Conservation (phyloP, 2,797 vertebrate genomes). For the Poecilia gillii region DNA sequence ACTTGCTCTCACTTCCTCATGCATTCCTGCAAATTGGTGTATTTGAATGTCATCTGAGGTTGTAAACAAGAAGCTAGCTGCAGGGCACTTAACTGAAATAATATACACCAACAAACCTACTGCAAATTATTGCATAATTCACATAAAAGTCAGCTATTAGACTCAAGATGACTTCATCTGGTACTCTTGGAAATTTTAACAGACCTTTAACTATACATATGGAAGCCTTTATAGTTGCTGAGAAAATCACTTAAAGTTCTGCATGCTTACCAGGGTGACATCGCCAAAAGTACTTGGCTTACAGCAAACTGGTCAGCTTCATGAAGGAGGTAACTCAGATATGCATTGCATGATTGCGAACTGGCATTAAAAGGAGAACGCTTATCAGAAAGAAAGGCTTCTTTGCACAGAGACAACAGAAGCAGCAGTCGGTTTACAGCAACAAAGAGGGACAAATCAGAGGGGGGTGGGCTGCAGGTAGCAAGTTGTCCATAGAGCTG, state of each 20-base stretch:
- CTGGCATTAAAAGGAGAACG: conserved; percentile 35
- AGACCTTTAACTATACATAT: conserved; percentile 7
- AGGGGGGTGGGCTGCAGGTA: conserved; percentile 24
- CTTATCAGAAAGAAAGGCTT: conserved; percentile 30
- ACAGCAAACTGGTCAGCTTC: background rate
- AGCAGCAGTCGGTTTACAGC: conserved; percentile 50
- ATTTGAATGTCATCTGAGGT: conserved; percentile 49
- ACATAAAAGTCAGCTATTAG: conserved; percentile 65
- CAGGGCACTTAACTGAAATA: conserved; percentile 60
- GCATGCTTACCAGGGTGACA: background rate
- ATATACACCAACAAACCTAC: conserved; percentile 47
- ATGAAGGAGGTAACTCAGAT: conserved; percentile 17
- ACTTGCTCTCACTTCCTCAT: conserved; percentile 55
- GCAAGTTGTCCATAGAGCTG: conserved; percentile 13
- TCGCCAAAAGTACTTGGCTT: conserved; percentile 17
- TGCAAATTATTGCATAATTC: conserved; percentile 65
- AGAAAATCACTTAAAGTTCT: background rate
- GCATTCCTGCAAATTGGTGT: conserved; percentile 63
- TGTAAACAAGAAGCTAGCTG: conserved; percentile 63
- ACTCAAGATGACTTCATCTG: conserved; percentile 37
- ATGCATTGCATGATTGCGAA: conserved; percentile 25
- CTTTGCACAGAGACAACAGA: conserved; percentile 46
- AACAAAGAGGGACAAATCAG: conserved; percentile 49
- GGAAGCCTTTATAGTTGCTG: background rate
- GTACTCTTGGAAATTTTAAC: conserved; percentile 10